Conservation (phyloP, 2,888 invertebrate genomes). For the Sicus ferrugineus region DNA sequence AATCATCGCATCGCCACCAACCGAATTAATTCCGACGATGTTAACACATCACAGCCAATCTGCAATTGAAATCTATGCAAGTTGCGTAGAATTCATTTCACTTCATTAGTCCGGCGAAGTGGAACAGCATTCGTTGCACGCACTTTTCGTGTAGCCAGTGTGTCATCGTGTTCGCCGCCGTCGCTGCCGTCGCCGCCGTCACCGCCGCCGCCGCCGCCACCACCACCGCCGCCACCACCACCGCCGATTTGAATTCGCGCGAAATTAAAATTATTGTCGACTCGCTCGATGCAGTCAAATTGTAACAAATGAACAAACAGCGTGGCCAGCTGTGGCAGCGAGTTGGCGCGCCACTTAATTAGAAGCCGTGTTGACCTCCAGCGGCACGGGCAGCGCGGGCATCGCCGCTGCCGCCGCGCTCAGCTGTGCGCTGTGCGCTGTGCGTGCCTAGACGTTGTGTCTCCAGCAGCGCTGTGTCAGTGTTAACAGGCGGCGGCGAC, state of each 20-base stretch:
- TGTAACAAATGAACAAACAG: neutral
- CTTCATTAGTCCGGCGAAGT: neutral
- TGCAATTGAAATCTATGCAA: too few relatives aligned
- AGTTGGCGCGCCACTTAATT: neutral
- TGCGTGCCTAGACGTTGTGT: neutral
- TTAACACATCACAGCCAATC: neutral
- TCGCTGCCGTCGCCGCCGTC: too few relatives aligned
- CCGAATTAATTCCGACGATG: neutral
- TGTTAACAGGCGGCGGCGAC: constrained; percentile 30
- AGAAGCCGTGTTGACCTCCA: neutral
- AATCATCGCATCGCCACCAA: too few relatives aligned
- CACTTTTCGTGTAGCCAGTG: neutral
- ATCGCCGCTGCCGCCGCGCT: neutral
- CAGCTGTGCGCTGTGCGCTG: too few relatives aligned
- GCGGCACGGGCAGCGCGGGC: neutral
- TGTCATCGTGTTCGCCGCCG: too few relatives aligned
- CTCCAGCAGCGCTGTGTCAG: constrained; percentile 26
- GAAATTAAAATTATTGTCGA: neutral
- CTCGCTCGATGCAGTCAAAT: neutral
- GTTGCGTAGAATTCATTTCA: neutral
- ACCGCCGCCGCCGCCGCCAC: neutral
- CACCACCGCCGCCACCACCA: neutral
- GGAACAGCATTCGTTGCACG: neutral
- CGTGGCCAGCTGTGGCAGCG: neutral
- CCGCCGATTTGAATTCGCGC: neutral